phyloP scores from a whole-genome alignment of 2,797 vertebrate genomes.

The Rhadinocentrus ornatus region DNA sequence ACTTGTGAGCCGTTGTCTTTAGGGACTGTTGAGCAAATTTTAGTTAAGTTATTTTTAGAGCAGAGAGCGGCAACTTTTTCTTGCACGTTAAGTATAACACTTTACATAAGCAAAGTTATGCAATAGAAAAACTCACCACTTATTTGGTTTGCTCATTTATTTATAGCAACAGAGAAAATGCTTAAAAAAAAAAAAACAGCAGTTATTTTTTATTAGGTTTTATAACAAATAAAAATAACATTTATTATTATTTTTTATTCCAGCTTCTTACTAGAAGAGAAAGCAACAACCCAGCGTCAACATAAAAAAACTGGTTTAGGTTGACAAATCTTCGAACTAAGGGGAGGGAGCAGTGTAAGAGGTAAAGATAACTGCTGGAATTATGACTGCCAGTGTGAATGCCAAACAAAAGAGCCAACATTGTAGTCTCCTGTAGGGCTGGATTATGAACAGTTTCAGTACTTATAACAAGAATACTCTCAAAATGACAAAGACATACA shows the following conservation, averaged over 20 bases:
- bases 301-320: background rate
- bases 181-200: background rate
- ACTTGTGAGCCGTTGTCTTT: conserved; percentile 22
- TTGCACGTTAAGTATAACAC: background rate
- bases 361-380: background rate
- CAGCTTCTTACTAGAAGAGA: background rate
- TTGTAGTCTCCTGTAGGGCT: background rate
- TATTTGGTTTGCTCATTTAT: background rate
- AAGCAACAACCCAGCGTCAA: background rate
- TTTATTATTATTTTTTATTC: background rate
- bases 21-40: background rate
- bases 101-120: background rate
- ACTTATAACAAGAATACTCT: background rate
- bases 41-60: background rate
- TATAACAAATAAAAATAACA: background rate
- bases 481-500: background rate
- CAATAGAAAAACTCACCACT: background rate
- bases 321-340: background rate
- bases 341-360: background rate
- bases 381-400: background rate
- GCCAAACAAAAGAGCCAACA: background rate
- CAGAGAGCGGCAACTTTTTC: background rate
- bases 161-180: background rate
- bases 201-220: background rate
- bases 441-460: background rate